These are phyloP conservation scores for Polyodon spathula DNA, from an alignment of 2,113 vertebrate species.

Conservation along the genomic window DNA sequence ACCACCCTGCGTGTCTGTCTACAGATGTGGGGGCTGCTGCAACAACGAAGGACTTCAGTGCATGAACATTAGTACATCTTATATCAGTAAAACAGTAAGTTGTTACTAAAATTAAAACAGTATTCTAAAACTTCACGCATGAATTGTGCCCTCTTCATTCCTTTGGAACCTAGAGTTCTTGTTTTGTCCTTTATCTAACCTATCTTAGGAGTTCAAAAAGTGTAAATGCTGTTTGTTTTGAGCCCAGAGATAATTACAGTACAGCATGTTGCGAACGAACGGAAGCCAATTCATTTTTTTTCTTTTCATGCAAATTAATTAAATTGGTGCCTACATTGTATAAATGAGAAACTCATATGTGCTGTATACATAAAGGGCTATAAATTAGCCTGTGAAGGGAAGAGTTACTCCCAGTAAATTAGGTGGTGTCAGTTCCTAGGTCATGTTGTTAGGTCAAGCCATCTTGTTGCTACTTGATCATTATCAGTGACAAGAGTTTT, in stretches of 20 bases:
- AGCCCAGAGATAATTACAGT: too few species aligned
- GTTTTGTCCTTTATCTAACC: too few species aligned
- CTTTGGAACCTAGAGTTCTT: too few species aligned
- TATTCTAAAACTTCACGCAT: not conserved
- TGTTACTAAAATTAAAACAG: conserved; percentile 1
- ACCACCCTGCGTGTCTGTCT: conserved; percentile 95
- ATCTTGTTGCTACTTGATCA: not conserved
- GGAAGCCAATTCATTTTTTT: too few species aligned
- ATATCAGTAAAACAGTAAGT: conserved; percentile 95
- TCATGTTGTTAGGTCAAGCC: not conserved
- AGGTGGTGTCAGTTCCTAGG: conserved; percentile 5
- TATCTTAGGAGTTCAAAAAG: too few species aligned
- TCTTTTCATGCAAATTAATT: too few species aligned
- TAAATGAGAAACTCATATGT: conserved; percentile 5
- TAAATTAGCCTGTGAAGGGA: conserved; percentile 2
- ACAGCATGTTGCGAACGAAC: too few species aligned
- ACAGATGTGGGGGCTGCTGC: conserved; percentile 98
- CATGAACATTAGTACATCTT: conserved; percentile 85
- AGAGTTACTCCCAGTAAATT: not conserved
- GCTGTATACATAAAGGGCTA: not conserved
- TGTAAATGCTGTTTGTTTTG: too few species aligned
- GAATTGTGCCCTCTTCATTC: too few species aligned
- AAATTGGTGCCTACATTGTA: too few species aligned
- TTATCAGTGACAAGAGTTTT: not conserved
- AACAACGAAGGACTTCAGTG: conserved; percentile 93